A percentile compares a stretch with the other conserved stretches of the same genome.
Conservation (phyloP, 2,888 invertebrate genomes). For the Pseudanteris insignis region DNA sequence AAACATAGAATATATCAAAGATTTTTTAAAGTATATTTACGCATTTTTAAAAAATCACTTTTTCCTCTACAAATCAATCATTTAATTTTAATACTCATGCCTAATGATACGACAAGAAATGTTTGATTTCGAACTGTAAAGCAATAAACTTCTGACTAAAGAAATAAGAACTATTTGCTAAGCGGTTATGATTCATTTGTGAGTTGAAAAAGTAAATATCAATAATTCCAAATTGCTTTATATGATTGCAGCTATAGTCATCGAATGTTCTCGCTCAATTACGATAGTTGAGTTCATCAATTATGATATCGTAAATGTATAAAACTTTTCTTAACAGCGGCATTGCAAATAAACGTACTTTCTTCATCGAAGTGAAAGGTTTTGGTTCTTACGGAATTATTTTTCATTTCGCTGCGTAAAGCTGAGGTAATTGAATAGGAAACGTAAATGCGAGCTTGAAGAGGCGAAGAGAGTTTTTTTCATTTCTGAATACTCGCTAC, state of each 20-base stretch:
- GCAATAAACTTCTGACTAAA: too few species aligned
- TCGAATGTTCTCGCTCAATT: too few species aligned
- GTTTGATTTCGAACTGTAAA: too few species aligned
- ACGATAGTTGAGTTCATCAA: too few species aligned
- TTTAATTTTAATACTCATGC: too few species aligned
- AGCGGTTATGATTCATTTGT: not conserved
- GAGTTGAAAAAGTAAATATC: slow-evolving; percentile 3
- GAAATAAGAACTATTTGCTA: too few species aligned
- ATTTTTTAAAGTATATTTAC: too few species aligned
- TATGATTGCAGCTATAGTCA: too few species aligned
- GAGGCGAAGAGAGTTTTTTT: slow-evolving; percentile 7
- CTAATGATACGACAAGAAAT: too few species aligned
- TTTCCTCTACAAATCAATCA: too few species aligned
- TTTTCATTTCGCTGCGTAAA: slow-evolving; percentile 30
- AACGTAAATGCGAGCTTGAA: slow-evolving; percentile 26
- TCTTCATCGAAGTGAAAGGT: slow-evolving; percentile 32
- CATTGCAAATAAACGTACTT: slow-evolving; percentile 28
- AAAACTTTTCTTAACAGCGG: slow-evolving; percentile 20
- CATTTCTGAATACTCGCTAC: slow-evolving; percentile 13
- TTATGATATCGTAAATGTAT: slow-evolving; percentile 24
- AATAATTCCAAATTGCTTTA: slow-evolving; percentile 23
- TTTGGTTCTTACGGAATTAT: slow-evolving; percentile 34
- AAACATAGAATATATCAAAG: too few species aligned
- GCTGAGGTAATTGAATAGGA: slow-evolving; percentile 29
- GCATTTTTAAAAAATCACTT: too few species aligned